These are phyloP conservation scores for Phaetusa simplex DNA, from an alignment of 2,113 vertebrate genomes.

Conservation along the genomic window DNA sequence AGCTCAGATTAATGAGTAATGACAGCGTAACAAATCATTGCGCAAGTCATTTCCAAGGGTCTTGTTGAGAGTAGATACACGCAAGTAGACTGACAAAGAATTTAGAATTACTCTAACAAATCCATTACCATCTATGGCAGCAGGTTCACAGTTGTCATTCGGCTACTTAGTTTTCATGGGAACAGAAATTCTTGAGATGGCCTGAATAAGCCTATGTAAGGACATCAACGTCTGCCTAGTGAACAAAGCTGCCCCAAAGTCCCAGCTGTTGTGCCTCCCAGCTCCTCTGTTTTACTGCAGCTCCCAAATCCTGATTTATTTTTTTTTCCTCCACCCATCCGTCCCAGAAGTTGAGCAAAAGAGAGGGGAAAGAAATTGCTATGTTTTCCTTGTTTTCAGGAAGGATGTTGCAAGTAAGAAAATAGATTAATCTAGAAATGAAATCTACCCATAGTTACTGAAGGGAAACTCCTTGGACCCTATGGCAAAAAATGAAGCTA, in stretches of 20 bases:
- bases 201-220: neutral
- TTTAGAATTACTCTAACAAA: neutral
- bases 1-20: conserved; percentile 49
- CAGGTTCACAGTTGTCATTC: neutral
- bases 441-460: neutral
- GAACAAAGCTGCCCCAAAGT: neutral
- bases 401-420: neutral
- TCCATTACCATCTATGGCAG: neutral
- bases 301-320: neutral
- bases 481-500: neutral
- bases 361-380: neutral
- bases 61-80: neutral
- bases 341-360: neutral
- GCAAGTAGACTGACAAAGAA: neutral
- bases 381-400: neutral
- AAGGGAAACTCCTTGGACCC: neutral
- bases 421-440: neutral
- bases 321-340: neutral
- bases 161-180: neutral
- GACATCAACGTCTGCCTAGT: neutral
- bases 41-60: neutral
- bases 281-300: neutral
- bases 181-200: neutral
- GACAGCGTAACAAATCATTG: conserved; percentile 41
- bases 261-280: neutral